Base-by-base conservation (phyloP, 2,113 vertebrate species). In the Oreochromis niloticus region DNA sequence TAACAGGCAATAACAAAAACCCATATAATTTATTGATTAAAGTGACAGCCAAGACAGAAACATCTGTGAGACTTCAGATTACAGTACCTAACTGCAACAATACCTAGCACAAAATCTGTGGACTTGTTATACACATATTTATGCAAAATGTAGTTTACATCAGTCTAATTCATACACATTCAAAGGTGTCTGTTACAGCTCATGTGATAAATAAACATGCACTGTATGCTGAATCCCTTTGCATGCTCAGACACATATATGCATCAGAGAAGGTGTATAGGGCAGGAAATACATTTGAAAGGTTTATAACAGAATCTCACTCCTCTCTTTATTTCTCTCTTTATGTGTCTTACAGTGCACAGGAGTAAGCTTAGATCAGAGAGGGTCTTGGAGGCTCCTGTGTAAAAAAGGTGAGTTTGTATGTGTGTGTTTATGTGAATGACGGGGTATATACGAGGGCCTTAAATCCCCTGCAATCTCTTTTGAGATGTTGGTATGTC, bases 381-480 rank as follows among this genome's bases (percentile, higher is more conserved):
- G 43, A 87, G 30, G 80, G 75, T 81, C 61, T 86, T 30, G 48
- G 84, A 83, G 24, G 83, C 34, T 91, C 54, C 75, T 81, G 81
- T 92, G 89, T 92, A 87, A 83, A 89, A 90, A 12, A 54, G 79
- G 86, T 68, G 73, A 79, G 87, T 71, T 61, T 89, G 73, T 87
- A 39, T 73, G 73, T 86, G 87, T 85, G 68, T 36, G 82, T 71
- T 48, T 73, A 82, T 81, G 68, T 81, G 80, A 86, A 89, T 83
- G 34, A 52, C 63, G 48, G 81, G 34, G 80, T 68, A 85, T 91
- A 89, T 93, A 66, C 48, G 84, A 90, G 81, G 82, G 82, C 80
- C 75, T 88, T 87, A 95, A 96, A 95, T 94, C 94, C 93, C 87
- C 91, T 91, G 80, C 95, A 94, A 96, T 96, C 92, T 94, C 86